Conservation (phyloP, 2,888 invertebrate species). For the Agriotes lineatus region DNA sequence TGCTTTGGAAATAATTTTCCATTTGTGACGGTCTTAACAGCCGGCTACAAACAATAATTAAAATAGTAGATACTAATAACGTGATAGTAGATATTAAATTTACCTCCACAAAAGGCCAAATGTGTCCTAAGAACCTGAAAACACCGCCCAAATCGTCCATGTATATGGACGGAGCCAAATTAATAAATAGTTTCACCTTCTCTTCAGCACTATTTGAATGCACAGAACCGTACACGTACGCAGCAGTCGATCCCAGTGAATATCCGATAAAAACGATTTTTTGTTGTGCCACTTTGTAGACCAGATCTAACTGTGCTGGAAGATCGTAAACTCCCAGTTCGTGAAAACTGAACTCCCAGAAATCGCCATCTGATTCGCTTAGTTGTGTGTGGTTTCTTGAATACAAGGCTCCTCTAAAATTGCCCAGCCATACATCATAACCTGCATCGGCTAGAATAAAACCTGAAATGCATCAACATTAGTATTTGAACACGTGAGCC, state of each 20-base stretch:
- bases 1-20: not conserved
- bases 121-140: not conserved
- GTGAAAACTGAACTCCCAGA: constrained; percentile 43
- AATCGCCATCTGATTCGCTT: not conserved
- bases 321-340: constrained; percentile 49
- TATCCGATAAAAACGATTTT: constrained; percentile 81
- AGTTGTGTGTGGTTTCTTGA: constrained; percentile 21
- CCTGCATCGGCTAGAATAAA: constrained; percentile 65
- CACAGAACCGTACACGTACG: constrained; percentile 75
- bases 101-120: constrained; percentile 4
- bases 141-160: constrained; percentile 42
- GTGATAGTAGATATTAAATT: not conserved
- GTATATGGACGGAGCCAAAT: constrained; percentile 75
- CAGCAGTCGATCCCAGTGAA: constrained; percentile 84
- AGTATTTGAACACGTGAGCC: no score
- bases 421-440: constrained; percentile 73
- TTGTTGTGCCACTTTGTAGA: constrained; percentile 45
- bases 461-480: constrained; percentile 50
- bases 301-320: constrained; percentile 41
- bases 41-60: constrained; percentile 9
- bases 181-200: constrained; percentile 71
- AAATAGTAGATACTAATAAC: not conserved
- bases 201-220: constrained; percentile 76
- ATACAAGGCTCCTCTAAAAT: constrained; percentile 49
- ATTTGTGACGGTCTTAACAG: not conserved